Conservation (phyloP, 1,140 invertebrate species). For the Argopecten irradians region DNA sequence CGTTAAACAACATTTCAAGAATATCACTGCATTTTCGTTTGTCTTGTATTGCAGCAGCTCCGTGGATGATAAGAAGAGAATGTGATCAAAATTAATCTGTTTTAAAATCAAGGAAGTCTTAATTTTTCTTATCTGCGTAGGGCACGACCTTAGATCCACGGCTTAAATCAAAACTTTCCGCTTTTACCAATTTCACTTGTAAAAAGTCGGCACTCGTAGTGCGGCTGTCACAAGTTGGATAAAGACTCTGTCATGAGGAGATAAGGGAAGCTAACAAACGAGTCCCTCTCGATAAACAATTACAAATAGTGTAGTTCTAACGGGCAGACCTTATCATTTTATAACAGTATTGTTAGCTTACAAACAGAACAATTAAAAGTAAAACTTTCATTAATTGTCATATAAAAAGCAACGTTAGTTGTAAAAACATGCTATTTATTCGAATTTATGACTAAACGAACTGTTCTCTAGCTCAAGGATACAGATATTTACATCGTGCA, state of each 20-base stretch:
- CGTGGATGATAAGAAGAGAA: conserved; percentile 2
- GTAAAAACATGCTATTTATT: background rate
- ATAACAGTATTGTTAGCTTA: background rate
- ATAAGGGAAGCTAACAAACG: conserved; percentile 17
- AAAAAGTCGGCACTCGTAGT: conserved; percentile 15
- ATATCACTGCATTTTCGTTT: too few species aligned
- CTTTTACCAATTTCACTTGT: conserved; percentile 4
- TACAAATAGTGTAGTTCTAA: background rate
- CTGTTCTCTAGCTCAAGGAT: background rate
- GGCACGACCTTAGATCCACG: conserved; percentile 3
- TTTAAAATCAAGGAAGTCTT: conserved; percentile 19
- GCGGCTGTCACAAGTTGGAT: conserved; percentile 13
- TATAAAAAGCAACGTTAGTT: background rate
- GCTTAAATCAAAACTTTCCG: conserved; percentile 18
- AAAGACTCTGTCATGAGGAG: background rate
- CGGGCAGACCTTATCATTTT: background rate
- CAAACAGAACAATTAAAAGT: background rate
- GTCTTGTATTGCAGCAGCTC: too few species aligned
- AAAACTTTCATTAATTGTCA: background rate
- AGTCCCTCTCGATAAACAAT: background rate
- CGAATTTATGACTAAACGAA: background rate
- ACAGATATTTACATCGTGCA: background rate
- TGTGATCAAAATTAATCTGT: conserved; percentile 18
- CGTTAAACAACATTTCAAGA: too few species aligned
- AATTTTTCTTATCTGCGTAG: conserved; percentile 17